These are phyloP conservation scores for Gorsachius goisagi DNA, from an alignment of 2,113 vertebrate species.

Conservation along the genomic window DNA sequence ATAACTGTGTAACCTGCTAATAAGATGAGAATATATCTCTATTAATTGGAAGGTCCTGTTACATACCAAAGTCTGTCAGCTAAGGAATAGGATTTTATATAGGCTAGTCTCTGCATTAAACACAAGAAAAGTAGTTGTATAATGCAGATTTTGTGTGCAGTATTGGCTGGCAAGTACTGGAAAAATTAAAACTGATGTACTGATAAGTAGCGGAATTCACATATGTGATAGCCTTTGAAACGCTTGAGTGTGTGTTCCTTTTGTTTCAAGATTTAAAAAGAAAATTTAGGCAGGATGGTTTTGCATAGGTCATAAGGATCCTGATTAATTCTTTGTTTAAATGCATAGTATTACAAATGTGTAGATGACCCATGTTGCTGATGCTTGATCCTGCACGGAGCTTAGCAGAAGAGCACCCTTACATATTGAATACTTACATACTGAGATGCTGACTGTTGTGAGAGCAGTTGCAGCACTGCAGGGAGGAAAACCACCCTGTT, in stretches of 20 bases:
- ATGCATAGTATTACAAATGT: background rate
- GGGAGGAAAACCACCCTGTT: background rate
- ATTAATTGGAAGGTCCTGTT: background rate
- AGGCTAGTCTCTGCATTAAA: background rate
- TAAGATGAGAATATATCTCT: background rate
- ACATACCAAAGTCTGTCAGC: background rate
- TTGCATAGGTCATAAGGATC: background rate
- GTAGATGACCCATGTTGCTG: background rate
- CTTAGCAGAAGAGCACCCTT: background rate
- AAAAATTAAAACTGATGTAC: background rate
- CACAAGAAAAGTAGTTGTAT: background rate
- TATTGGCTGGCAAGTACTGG: background rate
- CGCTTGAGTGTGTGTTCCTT: background rate
- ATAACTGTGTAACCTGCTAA: background rate
- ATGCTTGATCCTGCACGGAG: background rate
- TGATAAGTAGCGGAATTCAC: background rate
- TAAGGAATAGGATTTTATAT: background rate
- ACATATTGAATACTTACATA: background rate
- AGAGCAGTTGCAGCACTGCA: background rate
- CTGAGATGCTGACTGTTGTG: background rate
- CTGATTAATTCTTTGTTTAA: background rate
- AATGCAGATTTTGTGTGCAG: background rate
- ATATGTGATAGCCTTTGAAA: background rate
- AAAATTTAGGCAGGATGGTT: background rate
- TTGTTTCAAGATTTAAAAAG: background rate